phyloP scores from a whole-genome alignment of 2,797 vertebrate species.

The Enteromius unitaeniatus region DNA sequence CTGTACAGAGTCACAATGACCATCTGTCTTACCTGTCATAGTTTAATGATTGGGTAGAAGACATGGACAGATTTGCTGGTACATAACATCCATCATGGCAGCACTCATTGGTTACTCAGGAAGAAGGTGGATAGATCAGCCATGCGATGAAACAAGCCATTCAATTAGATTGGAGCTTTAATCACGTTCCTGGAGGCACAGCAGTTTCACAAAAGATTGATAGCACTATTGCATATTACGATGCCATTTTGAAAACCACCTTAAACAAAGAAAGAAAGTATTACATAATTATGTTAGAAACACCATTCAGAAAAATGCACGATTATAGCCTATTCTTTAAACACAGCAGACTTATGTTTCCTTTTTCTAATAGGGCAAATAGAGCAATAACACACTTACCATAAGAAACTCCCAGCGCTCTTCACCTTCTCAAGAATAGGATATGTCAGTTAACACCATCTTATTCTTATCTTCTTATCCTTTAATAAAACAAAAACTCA shows the following conservation, averaged over 20 bases:
- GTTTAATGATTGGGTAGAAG: not conserved
- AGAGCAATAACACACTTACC: not conserved
- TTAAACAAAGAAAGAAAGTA: not conserved
- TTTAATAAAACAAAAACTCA: too few relatives aligned
- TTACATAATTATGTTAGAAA: not conserved
- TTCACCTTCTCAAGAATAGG: not conserved
- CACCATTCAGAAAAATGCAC: not conserved
- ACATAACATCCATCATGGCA: not conserved
- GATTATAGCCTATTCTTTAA: not conserved
- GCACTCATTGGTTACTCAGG: not conserved
- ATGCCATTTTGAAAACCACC: not conserved
- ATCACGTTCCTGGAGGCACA: not conserved
- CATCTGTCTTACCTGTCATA: not conserved
- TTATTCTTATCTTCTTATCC: too few relatives aligned
- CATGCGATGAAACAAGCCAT: not conserved
- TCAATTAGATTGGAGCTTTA: not conserved
- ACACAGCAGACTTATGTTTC: not conserved
- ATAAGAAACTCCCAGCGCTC: not conserved
- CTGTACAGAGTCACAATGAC: not conserved
- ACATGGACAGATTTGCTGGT: not conserved
- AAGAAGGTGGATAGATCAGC: not conserved
- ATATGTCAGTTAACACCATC: not conserved
- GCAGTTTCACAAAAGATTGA: not conserved
- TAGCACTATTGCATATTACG: not conserved
- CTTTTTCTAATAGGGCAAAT: not conserved